These are phyloP conservation scores for Pardalotus punctatus DNA, from an alignment of 2,113 vertebrate species.

Conservation along the genomic window DNA sequence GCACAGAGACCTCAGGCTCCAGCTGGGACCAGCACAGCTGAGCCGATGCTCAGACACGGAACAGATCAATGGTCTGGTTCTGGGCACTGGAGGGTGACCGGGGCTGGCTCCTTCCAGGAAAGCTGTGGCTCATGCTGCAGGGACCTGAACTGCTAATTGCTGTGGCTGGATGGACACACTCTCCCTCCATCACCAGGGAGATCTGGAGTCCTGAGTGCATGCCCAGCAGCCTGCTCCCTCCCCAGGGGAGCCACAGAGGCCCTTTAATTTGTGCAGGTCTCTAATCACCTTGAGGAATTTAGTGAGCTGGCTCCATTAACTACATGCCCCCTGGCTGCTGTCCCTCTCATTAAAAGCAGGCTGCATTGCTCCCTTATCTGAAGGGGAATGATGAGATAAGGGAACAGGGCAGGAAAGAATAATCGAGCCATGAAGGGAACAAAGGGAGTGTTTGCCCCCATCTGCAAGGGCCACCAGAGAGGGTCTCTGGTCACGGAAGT, in stretches of 20 bases:
- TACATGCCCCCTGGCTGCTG: slow-evolving; percentile 10
- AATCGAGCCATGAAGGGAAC: background rate
- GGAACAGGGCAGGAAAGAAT: background rate
- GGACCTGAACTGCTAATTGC: background rate
- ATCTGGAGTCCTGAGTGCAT: background rate
- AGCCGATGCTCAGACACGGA: background rate
- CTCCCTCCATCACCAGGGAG: background rate
- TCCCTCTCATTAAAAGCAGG: background rate
- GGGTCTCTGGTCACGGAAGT: background rate
- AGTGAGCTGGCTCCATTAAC: background rate
- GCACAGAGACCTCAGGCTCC: background rate
- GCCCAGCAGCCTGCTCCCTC: background rate
- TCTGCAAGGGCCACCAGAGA: background rate
- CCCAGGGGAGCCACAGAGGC: background rate
- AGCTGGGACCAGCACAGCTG: background rate
- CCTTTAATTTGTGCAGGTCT: background rate
- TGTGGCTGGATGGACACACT: background rate
- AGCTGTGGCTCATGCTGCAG: background rate
- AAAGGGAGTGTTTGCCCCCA: background rate
- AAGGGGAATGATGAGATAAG: slow-evolving; percentile 26
- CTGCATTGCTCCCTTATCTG: slow-evolving; percentile 45
- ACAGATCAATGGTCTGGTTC: background rate
- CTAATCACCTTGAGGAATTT: slow-evolving; percentile 32
- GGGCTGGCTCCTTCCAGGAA: background rate
- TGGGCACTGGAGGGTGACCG: background rate